phyloP scores from a whole-genome alignment of 2,797 vertebrate species.

The Naso thynnoides region DNA sequence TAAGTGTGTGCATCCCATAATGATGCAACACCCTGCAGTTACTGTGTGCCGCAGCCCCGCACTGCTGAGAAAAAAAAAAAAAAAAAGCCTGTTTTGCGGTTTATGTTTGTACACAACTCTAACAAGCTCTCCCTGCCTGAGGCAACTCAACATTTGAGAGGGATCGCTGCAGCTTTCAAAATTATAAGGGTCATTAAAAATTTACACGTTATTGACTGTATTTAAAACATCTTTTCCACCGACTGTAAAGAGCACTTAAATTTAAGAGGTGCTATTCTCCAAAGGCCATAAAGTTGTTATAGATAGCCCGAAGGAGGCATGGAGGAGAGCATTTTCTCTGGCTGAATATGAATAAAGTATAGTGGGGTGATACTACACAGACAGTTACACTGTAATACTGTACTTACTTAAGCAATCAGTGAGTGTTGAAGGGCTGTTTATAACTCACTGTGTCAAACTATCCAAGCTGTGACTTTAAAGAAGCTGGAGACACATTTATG shows the following conservation, averaged over 20 bases:
- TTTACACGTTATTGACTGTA: slow-evolving; percentile 85
- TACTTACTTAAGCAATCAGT: slow-evolving; percentile 56
- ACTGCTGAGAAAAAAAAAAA: slow-evolving; percentile 28
- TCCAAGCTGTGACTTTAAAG: slow-evolving; percentile 67
- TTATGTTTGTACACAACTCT: slow-evolving; percentile 74
- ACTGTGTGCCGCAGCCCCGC: slow-evolving; percentile 47
- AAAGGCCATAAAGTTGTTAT: slow-evolving; percentile 83
- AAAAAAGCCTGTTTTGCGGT: slow-evolving; percentile 60
- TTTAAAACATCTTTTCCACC: slow-evolving; percentile 85
- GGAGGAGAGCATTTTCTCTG: slow-evolving; percentile 63
- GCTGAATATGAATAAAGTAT: slow-evolving; percentile 76
- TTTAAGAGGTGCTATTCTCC: slow-evolving; percentile 84
- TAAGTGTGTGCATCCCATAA: slow-evolving; percentile 59
- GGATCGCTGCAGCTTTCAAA: slow-evolving; percentile 78
- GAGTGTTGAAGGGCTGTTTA: slow-evolving; percentile 57
- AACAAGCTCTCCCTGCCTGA: slow-evolving; percentile 76
- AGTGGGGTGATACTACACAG: slow-evolving; percentile 56
- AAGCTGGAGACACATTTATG: slow-evolving; percentile 59
- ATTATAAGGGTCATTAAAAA: slow-evolving; percentile 85
- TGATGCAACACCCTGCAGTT: slow-evolving; percentile 68
- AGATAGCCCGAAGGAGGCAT: slow-evolving; percentile 77
- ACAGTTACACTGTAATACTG: slow-evolving; percentile 53
- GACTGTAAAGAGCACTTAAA: slow-evolving; percentile 85
- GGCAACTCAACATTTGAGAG: slow-evolving; percentile 78
- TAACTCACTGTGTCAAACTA: slow-evolving; percentile 68